Evolutionary conservation across 2,113 vertebrate species (phyloP), one percentile per base, ranked within the genome.

Genomic region (Tragulus kanchil): DNA sequence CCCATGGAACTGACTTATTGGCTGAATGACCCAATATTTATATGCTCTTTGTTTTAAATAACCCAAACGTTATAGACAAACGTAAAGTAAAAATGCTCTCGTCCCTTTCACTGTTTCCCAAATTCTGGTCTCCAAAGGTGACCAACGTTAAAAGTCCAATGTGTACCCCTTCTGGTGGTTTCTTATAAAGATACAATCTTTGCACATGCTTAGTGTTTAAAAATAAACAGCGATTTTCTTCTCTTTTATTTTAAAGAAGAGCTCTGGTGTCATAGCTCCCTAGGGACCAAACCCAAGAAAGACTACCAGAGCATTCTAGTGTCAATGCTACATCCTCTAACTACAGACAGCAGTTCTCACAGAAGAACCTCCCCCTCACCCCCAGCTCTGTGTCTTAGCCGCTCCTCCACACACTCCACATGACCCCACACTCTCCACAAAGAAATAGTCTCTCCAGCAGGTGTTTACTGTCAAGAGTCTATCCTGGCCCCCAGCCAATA

Each of bases 141-240:
- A 82, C 36, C 59, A 26, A 42, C 45, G 58, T 64, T 26, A 21
- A 71, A 86, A 89, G 71, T 36, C 45, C 94, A 75, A 11, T 14
- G 16, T 77, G 4, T 64, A 8, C 65, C 54, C n/a, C 54, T 92
- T 88, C 61, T 79, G 64, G 61, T 69, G 2, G 31, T 78, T 90
- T 61, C 42, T 42, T 90, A 13, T 65, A 89, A 91, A 82, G 73
- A 26, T 61, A 23, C 61, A 85, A 48, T 69, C 54, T 65, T 1
- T 56, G 59, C 45, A 31, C 4, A 56, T 15, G 26, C 50, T 64
- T 36, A 75, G 15, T 77, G 9, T 79, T 96, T 78, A 48, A 42
- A 97, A 96, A 61, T 42, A 31, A 94, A 61, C 3, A 71, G 26
- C 26, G 31, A 12, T 54, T 93, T 93, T 48, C 42, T 45, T 86